Base-by-base conservation (phyloP, 2,113 vertebrate genomes). In the Passer montanus region DNA sequence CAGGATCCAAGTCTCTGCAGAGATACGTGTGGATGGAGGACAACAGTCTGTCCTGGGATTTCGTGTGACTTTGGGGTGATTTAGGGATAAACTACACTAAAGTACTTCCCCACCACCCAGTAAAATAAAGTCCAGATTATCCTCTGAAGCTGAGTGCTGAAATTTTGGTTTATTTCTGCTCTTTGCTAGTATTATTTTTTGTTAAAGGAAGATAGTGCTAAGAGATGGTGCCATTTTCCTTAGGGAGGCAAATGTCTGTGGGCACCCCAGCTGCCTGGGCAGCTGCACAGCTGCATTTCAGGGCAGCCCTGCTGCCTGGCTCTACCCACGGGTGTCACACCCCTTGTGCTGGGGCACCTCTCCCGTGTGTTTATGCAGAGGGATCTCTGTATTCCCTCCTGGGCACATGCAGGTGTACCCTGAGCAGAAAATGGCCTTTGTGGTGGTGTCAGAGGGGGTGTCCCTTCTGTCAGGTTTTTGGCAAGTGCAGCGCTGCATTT, bases 11-110 rank as follows among this genome's bases (percentile, higher is more conserved):
- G 27, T 67, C 35, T 31, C 31, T 74, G 64, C 52, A 78, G 68
- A 50, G 30, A 47, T 52, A 27, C 1, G 0, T 7, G 28, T 56
- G 33, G 37, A 13, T 79, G 49, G 50, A 87, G 16, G 59, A 73
- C 33, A 64, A 24, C 13, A 41, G 4, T 13, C 39, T 59, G 20
- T 22, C 20, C 19, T 35, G 47, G 28, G 11, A 56, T 72, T 84
- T 74, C 47, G 10, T 0, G 0, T 0, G 2, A 16, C 9, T 55
- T 86, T 58, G 46, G n/a, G 18, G 18, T 31, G 10, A 26, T 78
- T 63, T 49, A 60, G 44, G 28, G 28, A 39, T 78, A 75, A 59
- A 39, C 23, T 56, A 3, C 13, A 15, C 9, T 50, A 10, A 85
- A 63, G 8, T 47, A 52, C 43, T 90, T 72, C 37, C 10, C 3